Percentiles rank a stretch among this genome's conserved stretches.
These are phyloP conservation scores for Gadopsis bispinosus DNA, from an alignment of 2,797 vertebrate genomes.

Conservation along the genomic window DNA sequence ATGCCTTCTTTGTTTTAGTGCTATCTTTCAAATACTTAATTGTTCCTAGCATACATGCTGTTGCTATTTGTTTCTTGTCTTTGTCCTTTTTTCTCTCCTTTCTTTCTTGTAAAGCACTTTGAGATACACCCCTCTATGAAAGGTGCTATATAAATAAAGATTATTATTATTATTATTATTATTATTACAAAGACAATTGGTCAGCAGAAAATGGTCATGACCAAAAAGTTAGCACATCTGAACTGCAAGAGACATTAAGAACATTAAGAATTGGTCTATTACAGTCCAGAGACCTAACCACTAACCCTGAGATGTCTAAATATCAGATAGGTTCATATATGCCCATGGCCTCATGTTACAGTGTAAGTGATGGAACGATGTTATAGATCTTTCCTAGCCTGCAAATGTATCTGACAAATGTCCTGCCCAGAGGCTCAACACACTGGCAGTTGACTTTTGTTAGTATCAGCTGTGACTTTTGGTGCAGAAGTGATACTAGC, in stretches of 20 bases:
- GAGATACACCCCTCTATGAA: too few relatives aligned
- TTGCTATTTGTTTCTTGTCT: too few relatives aligned
- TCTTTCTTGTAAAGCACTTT: too few relatives aligned
- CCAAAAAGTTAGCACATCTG: slow-evolving; percentile 15
- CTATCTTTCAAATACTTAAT: too few relatives aligned
- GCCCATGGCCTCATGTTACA: slow-evolving; percentile 67
- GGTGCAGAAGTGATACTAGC: background rate
- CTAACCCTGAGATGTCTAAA: slow-evolving; percentile 67
- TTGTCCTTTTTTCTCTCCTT: too few relatives aligned
- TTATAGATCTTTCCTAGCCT: slow-evolving; percentile 21
- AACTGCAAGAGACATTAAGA: slow-evolving; percentile 15
- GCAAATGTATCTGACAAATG: slow-evolving; percentile 37
- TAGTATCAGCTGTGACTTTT: background rate
- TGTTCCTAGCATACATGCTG: too few relatives aligned
- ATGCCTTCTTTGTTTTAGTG: too few relatives aligned
- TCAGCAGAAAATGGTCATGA: slow-evolving; percentile 20
- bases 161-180: too few relatives aligned
- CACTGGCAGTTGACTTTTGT: background rate
- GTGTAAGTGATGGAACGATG: slow-evolving; percentile 44
- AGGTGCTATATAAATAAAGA: too few relatives aligned
- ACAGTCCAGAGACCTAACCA: slow-evolving; percentile 44
- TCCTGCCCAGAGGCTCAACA: background rate
- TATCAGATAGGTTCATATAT: slow-evolving; percentile 52
- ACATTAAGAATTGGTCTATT: slow-evolving; percentile 41
- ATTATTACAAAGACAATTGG: slow-evolving; percentile 30